Evolutionary conservation across 2,797 vertebrate genomes (phyloP), one percentile per base, ranked within the genome.

Genomic region (Holocentrus rufus): DNA sequence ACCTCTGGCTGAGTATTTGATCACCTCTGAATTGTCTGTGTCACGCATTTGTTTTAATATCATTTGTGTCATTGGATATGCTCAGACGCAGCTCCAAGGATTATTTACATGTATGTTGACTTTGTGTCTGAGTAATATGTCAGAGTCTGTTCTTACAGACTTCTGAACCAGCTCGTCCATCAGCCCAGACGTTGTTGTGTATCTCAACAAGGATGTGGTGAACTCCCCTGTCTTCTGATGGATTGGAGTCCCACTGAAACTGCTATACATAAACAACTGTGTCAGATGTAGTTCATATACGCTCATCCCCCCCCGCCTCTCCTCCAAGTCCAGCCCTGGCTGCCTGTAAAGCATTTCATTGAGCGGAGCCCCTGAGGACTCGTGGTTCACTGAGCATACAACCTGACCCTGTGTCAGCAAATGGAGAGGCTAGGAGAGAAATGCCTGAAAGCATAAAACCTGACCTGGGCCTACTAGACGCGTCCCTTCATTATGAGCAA

Each of bases 11-110:
- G 79, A 71, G 66, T 54, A 20, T 74, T 42, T 56, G 20, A 36
- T 53, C 71, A 59, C 53, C n/a, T 80, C 61, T 65, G 7, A 68
- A 55, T 61, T 65, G 72, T 80, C 81, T 49, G 44, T 17, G 18
- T 39, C 34, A 23, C 44, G 50, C 58, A n/a, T 58, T 64, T 54
- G n/a, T 30, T 61, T 65, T 46, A 4, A 9, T 42, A 22, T 65
- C 53, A 47, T 14, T 14, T 23, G 25, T 59, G 60, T 77, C 36
- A 55, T 56, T 47, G 18, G 27, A 60, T 23, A 27, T 63, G 31
- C 36, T 78, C 67, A 42, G 62, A 73, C 56, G 57, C 58, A 18
- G 20, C 47, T 72, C 61, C 44, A 61, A 57, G 18, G 10, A 46
- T 61, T 25, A 23, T 42, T 75, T 34, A 7, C 44, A 30, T 49